Base-by-base conservation (phyloP, 2,888 invertebrate genomes). In the Hydraecia micacea region DNA sequence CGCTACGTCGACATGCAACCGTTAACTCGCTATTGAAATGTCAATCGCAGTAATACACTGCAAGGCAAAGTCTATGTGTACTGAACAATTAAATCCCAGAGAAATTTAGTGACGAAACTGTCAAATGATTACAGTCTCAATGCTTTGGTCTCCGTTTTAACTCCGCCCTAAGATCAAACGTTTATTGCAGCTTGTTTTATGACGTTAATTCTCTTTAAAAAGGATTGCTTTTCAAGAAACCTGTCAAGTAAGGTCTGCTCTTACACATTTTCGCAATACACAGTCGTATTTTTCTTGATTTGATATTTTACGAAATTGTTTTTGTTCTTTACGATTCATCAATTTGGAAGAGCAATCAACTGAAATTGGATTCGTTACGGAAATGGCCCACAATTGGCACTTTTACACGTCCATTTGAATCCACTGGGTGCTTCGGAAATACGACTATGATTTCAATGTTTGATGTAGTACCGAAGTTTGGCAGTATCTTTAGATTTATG, bases 301-400 rank as follows among this genome's bases (percentile, higher is more conserved):
- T 88, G 89, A 91, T 91, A 90, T 91, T 89, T 89, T 80, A 87
- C 88, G 89, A 91, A 92, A 92, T 91, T 92, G 92, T 92, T 91
- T 92, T 91, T 88, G 87, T 86, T 89, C 89, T 91, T 92, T 92
- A 92, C 90, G 92, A 91, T 90, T 92, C 92, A 91, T 92, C 92
- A 92, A 90, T 91, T 92, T 90, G 87, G 85, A 87, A 87, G 89
- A 91, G 90, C 91, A 91, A 92, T 92, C 91, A 91, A 91, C 87
- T 88, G 90, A 90, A 92, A 92, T 92, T 92, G 91, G 92, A 92
- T 92, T 92, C 90, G 91, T 92, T 92, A 91, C 89, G 89, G 89
- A 91, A 91, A 91, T 90, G 89, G 88, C 87, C 92, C 90, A 92
- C 92, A 92, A 92, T 92, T 91, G 92, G 91, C 91, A 91, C 89